A percentile compares a stretch with the other conserved stretches of the same genome.
Conservation (phyloP, 2,797 vertebrate genomes). For the Coendou prehensilis region DNA sequence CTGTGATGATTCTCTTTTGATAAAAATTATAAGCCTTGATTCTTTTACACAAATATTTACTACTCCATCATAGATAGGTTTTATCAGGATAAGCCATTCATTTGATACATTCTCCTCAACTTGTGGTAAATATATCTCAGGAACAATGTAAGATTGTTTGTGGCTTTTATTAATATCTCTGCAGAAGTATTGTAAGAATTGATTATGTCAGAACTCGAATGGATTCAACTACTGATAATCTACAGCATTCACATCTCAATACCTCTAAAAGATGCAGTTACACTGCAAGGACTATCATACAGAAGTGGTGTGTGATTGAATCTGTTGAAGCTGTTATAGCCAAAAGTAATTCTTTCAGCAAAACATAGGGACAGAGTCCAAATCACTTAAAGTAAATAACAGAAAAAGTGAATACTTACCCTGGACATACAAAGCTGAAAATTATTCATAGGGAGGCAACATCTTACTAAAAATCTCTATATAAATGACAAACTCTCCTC, state of each 20-base stretch:
- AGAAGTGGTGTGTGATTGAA: no score
- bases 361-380: no score
- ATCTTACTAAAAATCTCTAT: no score
- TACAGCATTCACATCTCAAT: background rate
- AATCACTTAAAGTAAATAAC: no score
- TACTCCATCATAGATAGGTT: background rate
- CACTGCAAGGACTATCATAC: no score
- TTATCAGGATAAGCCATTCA: background rate
- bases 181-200: slow-evolving; percentile 16
- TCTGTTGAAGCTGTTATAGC: no score
- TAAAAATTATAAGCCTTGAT: background rate
- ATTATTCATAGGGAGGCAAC: no score
- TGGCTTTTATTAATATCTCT: slow-evolving; percentile 20
- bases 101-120: background rate
- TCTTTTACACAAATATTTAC: background rate
- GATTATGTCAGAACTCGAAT: background rate
- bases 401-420: no score
- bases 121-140: background rate
- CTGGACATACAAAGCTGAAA: no score
- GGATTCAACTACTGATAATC: background rate
- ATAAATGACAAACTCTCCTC: no score
- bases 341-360: no score
- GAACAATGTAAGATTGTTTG: background rate
- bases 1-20: background rate
- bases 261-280: background rate